Evolutionary conservation across 1,140 invertebrate genomes (phyloP).

Genomic region (Zelostemma sp.): DNA sequence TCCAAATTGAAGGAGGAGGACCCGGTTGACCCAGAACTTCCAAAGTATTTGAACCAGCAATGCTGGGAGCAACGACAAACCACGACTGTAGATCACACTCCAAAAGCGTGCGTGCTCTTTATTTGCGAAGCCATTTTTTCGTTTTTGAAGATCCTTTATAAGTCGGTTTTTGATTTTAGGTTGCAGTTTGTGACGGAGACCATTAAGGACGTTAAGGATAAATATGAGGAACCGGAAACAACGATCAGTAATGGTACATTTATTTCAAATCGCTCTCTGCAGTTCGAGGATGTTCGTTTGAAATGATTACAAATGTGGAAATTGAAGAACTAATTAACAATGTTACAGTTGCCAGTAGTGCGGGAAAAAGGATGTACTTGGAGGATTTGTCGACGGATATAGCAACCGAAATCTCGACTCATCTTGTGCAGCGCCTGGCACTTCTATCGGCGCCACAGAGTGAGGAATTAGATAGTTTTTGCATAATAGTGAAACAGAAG

Average conservation of each 20-base stretch:
- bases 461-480: not conserved
- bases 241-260: not conserved
- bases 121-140: too few relatives aligned
- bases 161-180: too few relatives aligned
- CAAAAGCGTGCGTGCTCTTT: too few relatives aligned
- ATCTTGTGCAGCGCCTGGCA: not conserved
- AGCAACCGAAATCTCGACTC: not conserved
- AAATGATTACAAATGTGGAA: not conserved
- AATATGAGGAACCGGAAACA: not conserved
- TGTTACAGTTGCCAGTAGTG: not conserved
- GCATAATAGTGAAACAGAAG: not conserved
- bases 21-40: slow-evolving; percentile 82
- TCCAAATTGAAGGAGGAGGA: slow-evolving; percentile 67
- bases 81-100: slow-evolving; percentile 62
- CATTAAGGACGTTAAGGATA: too few relatives aligned
- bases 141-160: too few relatives aligned
- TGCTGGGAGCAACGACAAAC: slow-evolving; percentile 94
- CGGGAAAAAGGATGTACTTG: not conserved
- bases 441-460: not conserved
- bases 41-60: slow-evolving; percentile 93
- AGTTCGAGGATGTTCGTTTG: too few relatives aligned
- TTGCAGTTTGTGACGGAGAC: too few relatives aligned
- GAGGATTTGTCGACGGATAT: not conserved
- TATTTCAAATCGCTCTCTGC: not conserved
- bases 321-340: not conserved